Conservation (phyloP, 1,140 invertebrate genomes). For the Matsumurasca onukii region DNA sequence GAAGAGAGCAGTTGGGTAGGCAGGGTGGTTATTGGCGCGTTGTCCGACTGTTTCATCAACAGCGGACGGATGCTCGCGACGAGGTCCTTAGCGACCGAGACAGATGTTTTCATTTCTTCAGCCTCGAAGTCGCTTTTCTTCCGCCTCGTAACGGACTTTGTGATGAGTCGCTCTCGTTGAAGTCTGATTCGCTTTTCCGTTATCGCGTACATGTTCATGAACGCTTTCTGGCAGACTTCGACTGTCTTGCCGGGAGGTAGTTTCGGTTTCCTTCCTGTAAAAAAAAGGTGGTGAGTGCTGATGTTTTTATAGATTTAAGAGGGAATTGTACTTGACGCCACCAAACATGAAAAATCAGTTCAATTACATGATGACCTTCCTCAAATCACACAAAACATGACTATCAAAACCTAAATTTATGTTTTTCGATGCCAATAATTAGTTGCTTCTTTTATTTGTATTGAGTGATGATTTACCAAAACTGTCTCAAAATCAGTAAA, state of each 20-base stretch:
- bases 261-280: slow-evolving; percentile 6
- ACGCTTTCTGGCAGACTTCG: slow-evolving; percentile 56
- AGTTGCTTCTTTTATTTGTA: too few relatives aligned
- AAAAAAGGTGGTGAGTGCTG: too few relatives aligned
- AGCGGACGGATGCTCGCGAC: slow-evolving; percentile 35
- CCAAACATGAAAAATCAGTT: too few relatives aligned
- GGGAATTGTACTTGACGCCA: too few relatives aligned
- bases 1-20: slow-evolving; percentile 34
- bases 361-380: too few relatives aligned
- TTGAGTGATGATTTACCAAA: too few relatives aligned
- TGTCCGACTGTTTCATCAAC: slow-evolving; percentile 25
- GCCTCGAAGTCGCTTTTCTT: slow-evolving; percentile 39
- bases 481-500: too few relatives aligned
- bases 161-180: slow-evolving; percentile 53
- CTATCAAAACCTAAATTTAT: too few relatives aligned
- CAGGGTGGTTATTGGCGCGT: slow-evolving; percentile 1
- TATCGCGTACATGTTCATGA: slow-evolving; percentile 54
- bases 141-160: slow-evolving; percentile 44
- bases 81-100: slow-evolving; percentile 36
- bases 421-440: too few relatives aligned
- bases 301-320: too few relatives aligned
- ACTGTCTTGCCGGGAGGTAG: slow-evolving; percentile 43
- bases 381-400: too few relatives aligned
- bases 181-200: slow-evolving; percentile 54
- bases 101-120: slow-evolving; percentile 37